These are phyloP conservation scores for Oenanthe melanoleuca DNA, from an alignment of 2,113 vertebrate genomes.

Conservation along the genomic window DNA sequence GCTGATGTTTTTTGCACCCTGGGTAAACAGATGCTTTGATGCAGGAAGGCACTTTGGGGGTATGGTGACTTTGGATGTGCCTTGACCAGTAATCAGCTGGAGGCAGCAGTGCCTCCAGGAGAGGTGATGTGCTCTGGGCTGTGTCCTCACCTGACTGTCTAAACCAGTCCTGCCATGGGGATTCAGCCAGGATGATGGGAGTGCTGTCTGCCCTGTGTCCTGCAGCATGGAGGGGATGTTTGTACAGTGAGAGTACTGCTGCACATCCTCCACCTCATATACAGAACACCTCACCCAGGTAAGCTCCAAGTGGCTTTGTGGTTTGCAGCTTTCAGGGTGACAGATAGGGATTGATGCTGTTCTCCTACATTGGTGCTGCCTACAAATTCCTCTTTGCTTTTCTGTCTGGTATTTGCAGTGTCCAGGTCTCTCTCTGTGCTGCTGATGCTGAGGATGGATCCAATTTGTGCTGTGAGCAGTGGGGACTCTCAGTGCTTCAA, in stretches of 20 bases:
- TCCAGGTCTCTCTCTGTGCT: background rate
- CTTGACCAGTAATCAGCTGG: background rate
- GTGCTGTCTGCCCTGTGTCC: background rate
- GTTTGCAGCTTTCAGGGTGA: background rate
- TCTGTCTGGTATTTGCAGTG: background rate
- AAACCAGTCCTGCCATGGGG: background rate
- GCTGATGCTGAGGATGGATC: background rate
- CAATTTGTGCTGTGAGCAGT: background rate
- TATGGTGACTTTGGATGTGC: background rate
- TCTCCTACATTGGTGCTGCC: background rate
- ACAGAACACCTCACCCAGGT: background rate
- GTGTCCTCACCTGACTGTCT: background rate
- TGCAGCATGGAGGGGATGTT: background rate
- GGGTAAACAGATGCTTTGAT: background rate
- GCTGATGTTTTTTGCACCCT: background rate
- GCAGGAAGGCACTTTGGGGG: background rate
- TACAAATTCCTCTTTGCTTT: background rate
- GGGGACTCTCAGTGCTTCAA: background rate
- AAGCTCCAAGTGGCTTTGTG: background rate
- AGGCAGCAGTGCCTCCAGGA: background rate
- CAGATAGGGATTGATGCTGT: background rate
- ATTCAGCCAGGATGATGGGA: background rate
- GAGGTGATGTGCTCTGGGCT: background rate
- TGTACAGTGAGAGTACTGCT: background rate
- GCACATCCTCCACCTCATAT: background rate